These are phyloP conservation scores for Drosophila prosaltans DNA, from an alignment of 1,140 invertebrate genomes.

Conservation along the genomic window DNA sequence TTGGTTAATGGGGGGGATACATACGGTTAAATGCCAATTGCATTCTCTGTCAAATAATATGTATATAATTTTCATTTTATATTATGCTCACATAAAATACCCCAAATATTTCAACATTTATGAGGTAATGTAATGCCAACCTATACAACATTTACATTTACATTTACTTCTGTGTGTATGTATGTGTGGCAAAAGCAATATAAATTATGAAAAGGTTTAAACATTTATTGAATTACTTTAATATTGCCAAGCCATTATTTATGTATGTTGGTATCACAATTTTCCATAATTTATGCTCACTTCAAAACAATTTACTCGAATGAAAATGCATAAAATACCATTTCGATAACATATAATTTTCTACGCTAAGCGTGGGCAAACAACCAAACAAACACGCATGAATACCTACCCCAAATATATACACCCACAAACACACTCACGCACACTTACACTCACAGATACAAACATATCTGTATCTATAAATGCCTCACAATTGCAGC, in stretches of 20 bases:
- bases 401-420: slow-evolving; percentile 54
- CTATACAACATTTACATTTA: no score
- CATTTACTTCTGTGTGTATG: no score
- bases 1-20: no score
- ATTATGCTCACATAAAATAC: no score
- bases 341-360: slow-evolving; percentile 67
- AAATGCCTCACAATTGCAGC: slow-evolving; percentile 69
- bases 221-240: slow-evolving; percentile 61
- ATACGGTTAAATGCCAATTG: no score
- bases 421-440: slow-evolving; percentile 26
- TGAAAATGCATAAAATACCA: slow-evolving; percentile 40
- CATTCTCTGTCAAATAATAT: no score
- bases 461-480: slow-evolving; percentile 55
- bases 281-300: slow-evolving; percentile 71
- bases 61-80: no score
- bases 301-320: slow-evolving; percentile 61
- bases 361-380: slow-evolving; percentile 24
- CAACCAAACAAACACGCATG: slow-evolving; percentile 55
- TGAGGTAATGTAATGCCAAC: no score
- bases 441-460: slow-evolving; percentile 27
- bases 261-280: slow-evolving; percentile 62
- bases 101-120: no score
- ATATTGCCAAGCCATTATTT: slow-evolving; percentile 61
- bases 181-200: slow-evolving; percentile 15
- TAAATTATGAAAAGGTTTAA: slow-evolving; percentile 36